Base-by-base conservation (phyloP, 1,140 invertebrate genomes). In the Hesperophylax magnus region DNA sequence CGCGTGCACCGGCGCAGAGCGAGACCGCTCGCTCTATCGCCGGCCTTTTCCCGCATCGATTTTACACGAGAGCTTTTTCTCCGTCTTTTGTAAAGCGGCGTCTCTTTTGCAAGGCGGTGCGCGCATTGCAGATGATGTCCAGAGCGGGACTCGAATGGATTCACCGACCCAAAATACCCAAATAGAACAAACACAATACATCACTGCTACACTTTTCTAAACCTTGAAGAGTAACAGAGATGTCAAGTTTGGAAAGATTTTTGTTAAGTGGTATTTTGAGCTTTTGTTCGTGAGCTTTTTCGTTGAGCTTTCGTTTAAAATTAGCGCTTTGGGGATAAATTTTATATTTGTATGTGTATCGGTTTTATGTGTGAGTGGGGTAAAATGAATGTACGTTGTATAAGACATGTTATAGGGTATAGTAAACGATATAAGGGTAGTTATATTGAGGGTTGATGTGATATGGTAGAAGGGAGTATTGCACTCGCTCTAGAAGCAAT, bases 111-210 rank as follows among this genome's bases (percentile, higher is more conserved):
- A 79, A 58, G 72, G 74, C 76, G 79, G 74, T 24, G 27, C 82
- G 78, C 85, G 86, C 86, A 87, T 85, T 88, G 87, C 88, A 86
- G 88, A 87, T 27, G 27, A 27, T 87, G 85, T 85, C 84, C 85
- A 14, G 20, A 60, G 67, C 71, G 31, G 17, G 56, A 53, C 39
- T 20, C 52, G 71, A 79, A 61, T 15, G 52, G n/a, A 22, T 11
- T 47, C 39, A n/a, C 14, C 5, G 22, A 18, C 17, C 5, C 69
- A 52, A 22, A 72, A 52, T 72, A 72, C n/a, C 39, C 17, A 3
- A n/a, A 14, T 31, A 18, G 3, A 15, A 31, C 14, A 69, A 18
- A 17, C 15, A 3, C 39, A 14, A 14, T 1, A 31, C 11, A 8
- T 69, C 6, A 14, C 14, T 47, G 20, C 17, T 18, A 17, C 27